phyloP scores from a whole-genome alignment of 2,797 vertebrate species.

The Peromyscus melanophrys region DNA sequence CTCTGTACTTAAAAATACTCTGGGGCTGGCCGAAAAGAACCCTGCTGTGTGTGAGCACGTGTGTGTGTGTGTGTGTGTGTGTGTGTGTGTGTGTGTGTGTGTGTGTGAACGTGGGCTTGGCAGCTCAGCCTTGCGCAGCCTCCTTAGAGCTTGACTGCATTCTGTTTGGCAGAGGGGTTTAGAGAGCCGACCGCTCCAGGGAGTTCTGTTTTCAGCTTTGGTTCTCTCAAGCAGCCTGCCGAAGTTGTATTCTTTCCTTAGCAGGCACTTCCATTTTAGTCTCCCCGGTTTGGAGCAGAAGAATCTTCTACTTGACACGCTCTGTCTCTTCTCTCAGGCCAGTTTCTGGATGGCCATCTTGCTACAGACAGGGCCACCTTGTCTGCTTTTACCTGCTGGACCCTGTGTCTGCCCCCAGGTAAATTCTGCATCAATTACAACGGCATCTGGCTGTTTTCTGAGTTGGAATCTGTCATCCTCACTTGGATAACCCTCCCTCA shows the following conservation, averaged over 20 bases:
- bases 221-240: not conserved
- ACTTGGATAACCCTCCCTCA: not conserved
- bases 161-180: not conserved
- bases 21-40: not conserved
- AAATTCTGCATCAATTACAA: not conserved
- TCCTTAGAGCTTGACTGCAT: not conserved
- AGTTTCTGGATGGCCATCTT: not conserved
- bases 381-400: not conserved
- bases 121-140: not conserved
- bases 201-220: not conserved
- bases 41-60: not conserved
- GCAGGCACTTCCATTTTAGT: not conserved
- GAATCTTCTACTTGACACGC: not conserved
- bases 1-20: conserved; percentile 62
- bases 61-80: not conserved
- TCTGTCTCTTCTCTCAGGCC: not conserved
- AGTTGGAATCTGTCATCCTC: not conserved
- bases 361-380: not conserved
- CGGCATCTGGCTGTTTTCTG: not conserved
- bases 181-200: not conserved
- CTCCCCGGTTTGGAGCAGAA: not conserved
- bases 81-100: not conserved
- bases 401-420: not conserved
- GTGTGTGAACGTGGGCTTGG: not conserved
- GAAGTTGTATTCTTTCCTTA: not conserved